These are phyloP conservation scores for Oncorhynchus tshawytscha DNA, from an alignment of 2,113 vertebrate species.

Conservation along the genomic window DNA sequence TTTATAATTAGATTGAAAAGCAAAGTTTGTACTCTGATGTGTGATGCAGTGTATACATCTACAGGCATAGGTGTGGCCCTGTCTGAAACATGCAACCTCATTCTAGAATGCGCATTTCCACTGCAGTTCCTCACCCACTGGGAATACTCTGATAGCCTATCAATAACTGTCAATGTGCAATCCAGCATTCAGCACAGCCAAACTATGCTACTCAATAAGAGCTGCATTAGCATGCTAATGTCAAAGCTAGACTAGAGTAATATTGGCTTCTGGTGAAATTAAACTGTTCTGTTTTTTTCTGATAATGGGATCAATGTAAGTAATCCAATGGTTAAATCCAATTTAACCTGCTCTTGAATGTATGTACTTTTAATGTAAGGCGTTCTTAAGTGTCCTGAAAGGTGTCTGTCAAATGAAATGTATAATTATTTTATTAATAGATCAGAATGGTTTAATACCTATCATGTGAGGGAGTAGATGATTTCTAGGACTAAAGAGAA, in stretches of 20 bases:
- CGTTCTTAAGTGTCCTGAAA: too few relatives aligned
- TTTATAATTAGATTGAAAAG: too few relatives aligned
- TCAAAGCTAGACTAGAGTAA: background rate
- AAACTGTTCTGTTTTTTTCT: constrained; percentile 6
- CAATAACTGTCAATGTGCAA: constrained; percentile 50
- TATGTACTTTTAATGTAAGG: too few relatives aligned
- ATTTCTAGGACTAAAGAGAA: background rate
- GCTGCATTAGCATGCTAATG: too few relatives aligned
- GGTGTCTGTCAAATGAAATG: too few relatives aligned
- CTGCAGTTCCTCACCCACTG: constrained; percentile 54
- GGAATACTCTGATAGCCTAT: constrained; percentile 44
- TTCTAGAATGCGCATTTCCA: constrained; percentile 67
- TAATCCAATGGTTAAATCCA: too few relatives aligned
- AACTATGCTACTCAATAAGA: constrained; percentile 17
- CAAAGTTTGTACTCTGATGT: too few relatives aligned
- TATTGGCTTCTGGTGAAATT: constrained; percentile 11
- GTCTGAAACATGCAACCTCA: constrained; percentile 63
- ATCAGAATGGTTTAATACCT: background rate
- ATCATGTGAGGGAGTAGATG: background rate
- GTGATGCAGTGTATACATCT: background rate
- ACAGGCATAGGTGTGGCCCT: constrained; percentile 50
- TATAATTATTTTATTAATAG: too few relatives aligned
- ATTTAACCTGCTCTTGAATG: too few relatives aligned
- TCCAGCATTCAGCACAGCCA: constrained; percentile 16
- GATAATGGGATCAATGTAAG: background rate